A percentile compares a stretch with the other conserved stretches of the same genome.
phyloP scores from a whole-genome alignment of 2,797 vertebrate species.

The Rhinoraja longicauda region DNA sequence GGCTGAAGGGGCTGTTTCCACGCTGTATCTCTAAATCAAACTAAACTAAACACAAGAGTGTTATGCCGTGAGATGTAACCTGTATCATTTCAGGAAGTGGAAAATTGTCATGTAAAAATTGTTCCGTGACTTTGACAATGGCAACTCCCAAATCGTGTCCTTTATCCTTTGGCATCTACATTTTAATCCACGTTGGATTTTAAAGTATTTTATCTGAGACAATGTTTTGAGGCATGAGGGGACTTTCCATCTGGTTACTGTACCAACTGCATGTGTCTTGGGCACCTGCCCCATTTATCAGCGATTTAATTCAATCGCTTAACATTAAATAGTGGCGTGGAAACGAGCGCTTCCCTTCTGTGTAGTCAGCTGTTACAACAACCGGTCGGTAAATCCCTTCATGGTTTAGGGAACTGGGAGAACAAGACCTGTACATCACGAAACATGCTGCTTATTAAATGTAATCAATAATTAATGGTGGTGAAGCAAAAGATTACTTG shows the following conservation, averaged over 20 bases:
- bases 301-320: not conserved
- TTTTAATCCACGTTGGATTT: not conserved
- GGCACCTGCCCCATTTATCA: not conserved
- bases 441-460: constrained; percentile 1
- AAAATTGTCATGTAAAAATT: not conserved
- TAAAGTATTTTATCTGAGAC: not conserved
- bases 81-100: not conserved
- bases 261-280: not conserved
- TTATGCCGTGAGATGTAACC: not conserved
- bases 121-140: not conserved
- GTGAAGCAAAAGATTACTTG: not conserved
- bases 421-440: not conserved
- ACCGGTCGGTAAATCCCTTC: not conserved
- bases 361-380: constrained; percentile 28
- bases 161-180: too few relatives aligned
- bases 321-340: not conserved
- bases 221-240: not conserved
- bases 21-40: too few relatives aligned
- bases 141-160: not conserved
- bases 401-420: not conserved
- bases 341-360: not conserved
- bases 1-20: too few relatives aligned
- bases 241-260: not conserved
- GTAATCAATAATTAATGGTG: not conserved
- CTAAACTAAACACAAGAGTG: not conserved